These are phyloP conservation scores for Erythrocebus patas DNA, from an alignment of 2,113 vertebrate genomes.

Conservation along the genomic window DNA sequence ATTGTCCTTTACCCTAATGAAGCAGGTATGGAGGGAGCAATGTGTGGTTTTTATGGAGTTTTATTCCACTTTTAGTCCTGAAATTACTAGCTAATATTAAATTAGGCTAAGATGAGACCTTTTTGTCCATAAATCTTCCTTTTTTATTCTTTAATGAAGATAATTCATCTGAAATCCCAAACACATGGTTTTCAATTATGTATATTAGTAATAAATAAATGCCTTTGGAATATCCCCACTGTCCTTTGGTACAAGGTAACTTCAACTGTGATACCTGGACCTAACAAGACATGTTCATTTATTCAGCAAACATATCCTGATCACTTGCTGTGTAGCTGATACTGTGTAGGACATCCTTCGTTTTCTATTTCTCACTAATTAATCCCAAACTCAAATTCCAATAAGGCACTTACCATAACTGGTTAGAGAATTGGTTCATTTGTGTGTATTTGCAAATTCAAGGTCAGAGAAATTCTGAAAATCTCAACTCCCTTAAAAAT, in stretches of 20 bases:
- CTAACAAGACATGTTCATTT: neutral
- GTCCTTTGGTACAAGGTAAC: neutral
- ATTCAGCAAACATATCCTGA: neutral
- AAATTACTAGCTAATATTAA: no score
- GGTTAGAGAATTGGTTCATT: neutral
- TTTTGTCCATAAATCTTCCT: no score
- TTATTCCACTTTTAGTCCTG: no score
- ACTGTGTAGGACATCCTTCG: neutral
- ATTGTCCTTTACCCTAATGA: no score
- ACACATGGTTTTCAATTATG: neutral
- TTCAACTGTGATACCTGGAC: neutral
- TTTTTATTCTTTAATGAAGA: conserved; percentile 1
- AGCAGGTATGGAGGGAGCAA: no score
- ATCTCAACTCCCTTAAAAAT: neutral
- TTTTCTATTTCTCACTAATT: neutral
- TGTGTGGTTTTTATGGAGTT: no score
- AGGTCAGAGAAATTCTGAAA: neutral
- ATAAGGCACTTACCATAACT: neutral
- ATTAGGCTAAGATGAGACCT: no score
- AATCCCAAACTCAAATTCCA: neutral
- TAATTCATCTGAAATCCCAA: neutral
- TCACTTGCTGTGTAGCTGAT: neutral
- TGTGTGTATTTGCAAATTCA: neutral
- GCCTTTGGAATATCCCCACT: neutral
- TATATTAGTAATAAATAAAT: neutral